Base-by-base conservation (phyloP, 2,888 invertebrate genomes). In the Pemphredon lugubris region DNA sequence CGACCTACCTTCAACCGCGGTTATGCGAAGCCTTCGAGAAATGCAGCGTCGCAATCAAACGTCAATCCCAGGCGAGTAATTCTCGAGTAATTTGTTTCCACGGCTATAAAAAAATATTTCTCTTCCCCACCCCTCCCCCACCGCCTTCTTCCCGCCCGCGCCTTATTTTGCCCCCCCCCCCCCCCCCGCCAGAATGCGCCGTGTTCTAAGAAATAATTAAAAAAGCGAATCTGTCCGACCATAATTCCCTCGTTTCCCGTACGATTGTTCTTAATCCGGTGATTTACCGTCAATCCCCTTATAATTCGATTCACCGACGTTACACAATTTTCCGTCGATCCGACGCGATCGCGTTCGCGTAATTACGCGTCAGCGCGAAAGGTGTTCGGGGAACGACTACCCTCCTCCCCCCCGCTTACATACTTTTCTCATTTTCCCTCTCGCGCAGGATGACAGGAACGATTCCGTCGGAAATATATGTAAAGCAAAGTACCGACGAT, bases 401-500 rank as follows among this genome's bases (percentile, higher is more conserved):
- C 59, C 58, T n/a, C n/a, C n/a, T n/a, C 37, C 45, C 26, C 26
- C 51, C 40, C 21, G 42, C 45, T 30, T 18, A 42, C 34, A 45
- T 50, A 53, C 48, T 48, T 37, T 50, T 55, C 23, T 21, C 23
- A 40, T 11, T 39, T 34, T 20, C 20, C 34, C 23, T 18, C 45
- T 18, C 40, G 16, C 57, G 45, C 16, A 59, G 73, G 58, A 40
- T 67, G 76, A 78, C 70, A 67, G 75, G 40, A 75, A 71, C 78
- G 78, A 80, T 82, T 76, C 69, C 69, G 45, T 63, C 73, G 78
- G 79, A 85, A 84, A 86, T 87, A n/a, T n/a, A 88, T 87, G 88
- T 86, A 85, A 86, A 87, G 83, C 80, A 82, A 86, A 87, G 84
- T 79, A 81, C 73, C 82, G 77, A 73, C 84, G 86, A 88, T 88